These are phyloP conservation scores for Nerophis ophidion DNA, from an alignment of 2,113 vertebrate genomes.

Conservation along the genomic window DNA sequence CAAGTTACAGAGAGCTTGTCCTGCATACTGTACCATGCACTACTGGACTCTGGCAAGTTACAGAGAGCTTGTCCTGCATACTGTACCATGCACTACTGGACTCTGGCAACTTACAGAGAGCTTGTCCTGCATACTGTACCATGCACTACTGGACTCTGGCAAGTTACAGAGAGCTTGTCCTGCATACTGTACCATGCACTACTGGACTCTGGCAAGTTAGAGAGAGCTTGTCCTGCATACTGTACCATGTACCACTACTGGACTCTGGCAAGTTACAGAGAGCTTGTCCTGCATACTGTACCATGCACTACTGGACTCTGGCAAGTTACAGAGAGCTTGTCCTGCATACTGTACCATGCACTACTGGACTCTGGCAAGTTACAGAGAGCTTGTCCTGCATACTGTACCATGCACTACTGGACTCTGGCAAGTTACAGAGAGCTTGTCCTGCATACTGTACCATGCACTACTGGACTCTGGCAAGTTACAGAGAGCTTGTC, in stretches of 20 bases:
- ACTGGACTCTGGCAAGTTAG: constrained; percentile 45
- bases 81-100: constrained; percentile 56
- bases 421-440: constrained; percentile 29
- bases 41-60: constrained; percentile 48
- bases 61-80: constrained; percentile 25
- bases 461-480: constrained; percentile 54
- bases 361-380: constrained; percentile 52
- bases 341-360: too few relatives aligned
- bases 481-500: constrained; percentile 26
- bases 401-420: constrained; percentile 56
- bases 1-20: constrained; percentile 26
- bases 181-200: too few relatives aligned
- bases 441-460: too few relatives aligned
- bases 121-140: too few relatives aligned
- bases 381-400: constrained; percentile 23
- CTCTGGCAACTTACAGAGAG: constrained; percentile 29
- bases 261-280: constrained; percentile 30
- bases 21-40: too few relatives aligned
- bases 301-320: constrained; percentile 53
- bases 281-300: too few relatives aligned
- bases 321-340: constrained; percentile 31
- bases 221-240: constrained; percentile 28
- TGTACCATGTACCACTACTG: constrained; percentile 58
- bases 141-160: constrained; percentile 54
- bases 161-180: constrained; percentile 24